These are phyloP conservation scores for Apamea crenata DNA, from an alignment of 2,888 invertebrate genomes.

Conservation along the genomic window DNA sequence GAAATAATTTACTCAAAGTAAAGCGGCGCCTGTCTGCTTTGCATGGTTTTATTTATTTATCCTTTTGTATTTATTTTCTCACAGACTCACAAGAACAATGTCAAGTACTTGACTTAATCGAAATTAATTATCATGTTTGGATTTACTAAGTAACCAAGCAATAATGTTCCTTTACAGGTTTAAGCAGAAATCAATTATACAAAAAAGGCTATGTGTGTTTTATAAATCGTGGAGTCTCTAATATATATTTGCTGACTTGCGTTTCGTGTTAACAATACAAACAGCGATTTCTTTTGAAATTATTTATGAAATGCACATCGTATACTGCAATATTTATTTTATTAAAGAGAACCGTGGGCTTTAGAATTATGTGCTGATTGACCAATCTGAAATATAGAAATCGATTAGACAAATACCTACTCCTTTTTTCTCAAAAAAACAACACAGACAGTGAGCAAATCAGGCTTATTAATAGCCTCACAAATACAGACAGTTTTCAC, in stretches of 20 bases:
- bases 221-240: conserved; percentile 25
- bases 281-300: conserved; percentile 18
- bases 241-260: conserved; percentile 6
- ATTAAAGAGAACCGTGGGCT: neutral
- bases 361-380: neutral
- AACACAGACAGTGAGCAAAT: neutral
- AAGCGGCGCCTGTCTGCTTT: neutral
- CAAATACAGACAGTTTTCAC: conserved; percentile 56
- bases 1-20: neutral
- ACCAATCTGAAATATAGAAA: conserved; percentile 18
- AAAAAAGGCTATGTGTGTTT: conserved; percentile 31
- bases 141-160: neutral
- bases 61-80: conserved; percentile 2
- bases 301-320: conserved; percentile 10
- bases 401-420: neutral
- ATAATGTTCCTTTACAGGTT: neutral
- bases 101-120: neutral
- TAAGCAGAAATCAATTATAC: conserved; percentile 13
- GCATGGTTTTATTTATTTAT: neutral
- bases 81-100: neutral
- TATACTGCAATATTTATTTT: conserved; percentile 25
- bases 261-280: conserved; percentile 17
- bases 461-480: conserved; percentile 6
- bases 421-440: conserved; percentile 1
- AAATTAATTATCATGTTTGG: neutral